Conservation (phyloP, 2,888 invertebrate species). For the Macrostomum cliftonense region DNA sequence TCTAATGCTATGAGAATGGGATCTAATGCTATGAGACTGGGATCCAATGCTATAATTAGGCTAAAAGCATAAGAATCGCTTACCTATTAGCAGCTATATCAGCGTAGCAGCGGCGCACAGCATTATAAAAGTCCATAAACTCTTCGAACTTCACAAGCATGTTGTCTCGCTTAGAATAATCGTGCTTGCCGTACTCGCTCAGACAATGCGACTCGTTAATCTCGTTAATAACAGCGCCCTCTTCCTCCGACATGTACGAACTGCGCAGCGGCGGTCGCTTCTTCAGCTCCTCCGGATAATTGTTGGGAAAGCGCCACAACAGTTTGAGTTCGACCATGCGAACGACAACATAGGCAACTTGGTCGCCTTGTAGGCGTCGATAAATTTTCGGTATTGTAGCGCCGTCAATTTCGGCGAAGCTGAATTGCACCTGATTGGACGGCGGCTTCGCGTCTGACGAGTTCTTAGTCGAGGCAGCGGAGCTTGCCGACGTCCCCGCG, state of each 20-base stretch:
- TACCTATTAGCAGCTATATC: slow-evolving; percentile 48
- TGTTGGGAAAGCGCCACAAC: slow-evolving; percentile 25
- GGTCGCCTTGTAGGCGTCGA: too few relatives aligned
- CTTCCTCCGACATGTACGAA: slow-evolving; percentile 74
- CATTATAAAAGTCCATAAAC: slow-evolving; percentile 67
- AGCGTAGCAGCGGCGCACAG: slow-evolving; percentile 40
- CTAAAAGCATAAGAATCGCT: neutral
- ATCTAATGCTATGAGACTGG: too few relatives aligned
- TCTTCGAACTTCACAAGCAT: slow-evolving; percentile 68
- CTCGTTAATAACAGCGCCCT: slow-evolving; percentile 70
- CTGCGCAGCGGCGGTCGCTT: slow-evolving; percentile 71
- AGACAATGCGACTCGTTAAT: slow-evolving; percentile 81
- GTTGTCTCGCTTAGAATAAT: slow-evolving; percentile 61
- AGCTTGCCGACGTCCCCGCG: too few relatives aligned
- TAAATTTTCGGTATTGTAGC: too few relatives aligned
- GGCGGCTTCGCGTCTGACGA: too few relatives aligned
- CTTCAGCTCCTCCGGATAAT: slow-evolving; percentile 58
- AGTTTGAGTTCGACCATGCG: slow-evolving; percentile 77
- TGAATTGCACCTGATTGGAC: too few relatives aligned
- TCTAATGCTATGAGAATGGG: too few relatives aligned
- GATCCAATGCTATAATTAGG: too few relatives aligned
- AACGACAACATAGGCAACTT: slow-evolving; percentile 56
- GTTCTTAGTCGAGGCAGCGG: too few relatives aligned
- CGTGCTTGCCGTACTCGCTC: slow-evolving; percentile 65
- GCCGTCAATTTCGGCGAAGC: too few relatives aligned